Conservation (phyloP, 2,888 invertebrate genomes). For the Hofmannophila pseudospretella region DNA sequence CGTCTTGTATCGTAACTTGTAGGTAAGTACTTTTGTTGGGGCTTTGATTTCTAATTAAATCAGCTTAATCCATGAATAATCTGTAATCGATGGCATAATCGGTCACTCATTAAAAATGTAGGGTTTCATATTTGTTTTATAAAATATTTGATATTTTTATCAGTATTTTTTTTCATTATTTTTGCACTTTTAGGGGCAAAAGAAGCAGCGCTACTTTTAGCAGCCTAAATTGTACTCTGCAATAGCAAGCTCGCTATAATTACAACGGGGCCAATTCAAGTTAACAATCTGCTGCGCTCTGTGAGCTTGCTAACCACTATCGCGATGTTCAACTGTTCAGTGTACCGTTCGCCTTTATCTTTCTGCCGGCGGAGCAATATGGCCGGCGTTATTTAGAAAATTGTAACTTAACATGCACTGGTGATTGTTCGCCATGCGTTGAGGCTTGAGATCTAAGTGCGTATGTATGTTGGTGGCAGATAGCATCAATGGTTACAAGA, state of each 20-base stretch:
- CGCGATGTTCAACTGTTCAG: conserved; percentile 23
- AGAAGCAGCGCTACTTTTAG: too few relatives aligned
- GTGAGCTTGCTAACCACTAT: conserved; percentile 20
- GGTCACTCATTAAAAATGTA: too few relatives aligned
- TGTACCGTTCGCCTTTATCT: conserved; percentile 26
- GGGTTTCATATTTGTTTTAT: too few relatives aligned
- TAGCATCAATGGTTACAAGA: too few relatives aligned
- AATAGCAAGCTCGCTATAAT: conserved; percentile 23
- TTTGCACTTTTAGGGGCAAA: too few relatives aligned
- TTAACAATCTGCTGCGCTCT: conserved; percentile 27
- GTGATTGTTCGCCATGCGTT: conserved; percentile 13
- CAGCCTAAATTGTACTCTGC: conserved; percentile 4
- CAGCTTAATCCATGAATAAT: too few relatives aligned
- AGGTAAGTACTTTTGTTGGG: too few relatives aligned
- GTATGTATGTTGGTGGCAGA: not conserved
- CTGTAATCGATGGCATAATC: too few relatives aligned
- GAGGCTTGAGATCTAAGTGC: not conserved
- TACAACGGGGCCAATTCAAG: conserved; percentile 20
- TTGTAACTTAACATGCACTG: conserved; percentile 16
- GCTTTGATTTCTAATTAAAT: too few relatives aligned
- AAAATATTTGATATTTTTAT: too few relatives aligned
- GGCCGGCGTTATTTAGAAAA: conserved; percentile 28
- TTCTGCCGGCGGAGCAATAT: conserved; percentile 18
- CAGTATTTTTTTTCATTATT: too few relatives aligned
- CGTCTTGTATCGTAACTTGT: too few relatives aligned